Base-by-base conservation (phyloP, 2,888 invertebrate genomes). In the Apodemia mormo region DNA sequence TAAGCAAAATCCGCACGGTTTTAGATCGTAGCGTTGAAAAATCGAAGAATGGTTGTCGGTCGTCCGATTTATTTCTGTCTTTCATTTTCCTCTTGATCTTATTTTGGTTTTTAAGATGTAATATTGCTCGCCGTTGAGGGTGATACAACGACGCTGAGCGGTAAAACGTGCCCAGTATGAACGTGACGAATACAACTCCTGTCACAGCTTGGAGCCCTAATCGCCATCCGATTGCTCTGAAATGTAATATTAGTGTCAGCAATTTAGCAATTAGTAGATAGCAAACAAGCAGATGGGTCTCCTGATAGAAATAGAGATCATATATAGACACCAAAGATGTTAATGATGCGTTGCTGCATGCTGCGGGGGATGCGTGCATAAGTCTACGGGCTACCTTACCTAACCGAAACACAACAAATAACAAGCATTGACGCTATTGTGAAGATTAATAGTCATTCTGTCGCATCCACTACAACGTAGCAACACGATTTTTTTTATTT, bases 81-180 rank as follows among this genome's bases (percentile, higher is more conserved):
- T 97, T 96, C 93, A 96, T 96, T 87, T 96, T 97, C 74, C 96
- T 94, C 84, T 97, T 97, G 80, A 94, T 94, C 78, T 94, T 94
- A 78, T 86, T 94, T 85, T 97, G 97, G 88, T 97, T 97, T 88
- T 97, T 98, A 80, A 98, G 95, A 86, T 98, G 97, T 61, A 98
- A 94, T 79, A 98, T 97, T 72, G 97, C 97, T 72, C 97, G 94
- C 71, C 97, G 89, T 84, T 97, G 97, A 0, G 97, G 97, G 85
- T 98, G 97, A 88, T 98, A 98, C 9, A 98, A 93, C 0, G 97
- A 97, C 0, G 97, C 97, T 7, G 97, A 97, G 49, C 98, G 95
- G 89, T 97, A 98, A 89, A 97, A 96, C 6, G 97, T 97, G 68
- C 97, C 97, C 45, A 97, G 94, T 80, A 97, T 96, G 85, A 97